Base-by-base conservation (phyloP, 2,113 vertebrate species). In the Glaucomys volans region DNA sequence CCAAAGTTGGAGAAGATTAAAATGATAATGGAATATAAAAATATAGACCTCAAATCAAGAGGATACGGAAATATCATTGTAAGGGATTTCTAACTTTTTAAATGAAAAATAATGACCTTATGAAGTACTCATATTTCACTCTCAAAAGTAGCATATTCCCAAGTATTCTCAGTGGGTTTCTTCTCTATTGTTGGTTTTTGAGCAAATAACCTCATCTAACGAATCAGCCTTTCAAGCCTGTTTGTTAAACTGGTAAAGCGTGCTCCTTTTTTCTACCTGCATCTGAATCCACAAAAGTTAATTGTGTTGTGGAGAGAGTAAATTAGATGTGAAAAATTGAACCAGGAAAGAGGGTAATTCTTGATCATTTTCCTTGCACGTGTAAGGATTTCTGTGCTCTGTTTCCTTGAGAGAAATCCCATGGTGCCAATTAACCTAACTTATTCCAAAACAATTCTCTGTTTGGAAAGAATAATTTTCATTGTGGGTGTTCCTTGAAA, bases 401-500 rank as follows among this genome's bases (percentile, higher is more conserved):
- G 99, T 98, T 99, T 99, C 99, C 99, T 99, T 98, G 97, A 98
- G 98, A 98, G 98, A 98, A 99, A 98, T 99, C 99, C 99, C 99
- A 98, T 97, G 98, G 98, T 99, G 98, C 99, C 99, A 99, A 99
- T 99, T 99, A 99, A 99, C 99, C 98, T 98, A 99, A 99, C 99
- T 98, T 99, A 98, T 98, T 99, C 99, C 99, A 99, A 99, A 99
- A 99, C 99, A 99, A 99, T 99, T 98, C 99, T 98, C 98, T 98
- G 98, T 99, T 99, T 99, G 98, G 98, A 99, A 99, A 99, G 98
- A 99, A 98, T 98, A 97, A 98, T 98, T 99, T 99, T 99, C 99
- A 98, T 98, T 98, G 99, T 99, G 99, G 99, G 99, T 99, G 99
- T 99, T 99, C 99, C 98, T 97, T 98, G 98, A 99, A 99, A 99